Base-by-base conservation (phyloP, 1,140 invertebrate genomes). In the Macrotrachela quadricornifera region DNA sequence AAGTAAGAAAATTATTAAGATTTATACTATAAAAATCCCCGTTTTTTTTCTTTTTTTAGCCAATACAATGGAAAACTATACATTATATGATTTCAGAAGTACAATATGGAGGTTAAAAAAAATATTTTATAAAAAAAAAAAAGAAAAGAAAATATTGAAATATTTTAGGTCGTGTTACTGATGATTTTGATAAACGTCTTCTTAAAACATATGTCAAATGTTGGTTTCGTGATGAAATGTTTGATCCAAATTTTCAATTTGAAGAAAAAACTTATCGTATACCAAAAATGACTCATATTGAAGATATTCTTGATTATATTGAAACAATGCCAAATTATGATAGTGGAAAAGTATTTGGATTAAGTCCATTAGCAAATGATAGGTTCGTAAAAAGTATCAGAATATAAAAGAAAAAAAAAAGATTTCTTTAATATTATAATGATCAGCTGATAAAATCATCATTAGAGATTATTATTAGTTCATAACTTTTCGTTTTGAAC, bases 291-390 rank as follows among this genome's bases (percentile, higher is more conserved):
- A 13, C 18, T 10, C 13, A 21, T 17, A 46, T 46, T 36, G 47
- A 48, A 16, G 46, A 41, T n/a, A 37, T 36, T 37, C n/a, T 54
- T 40, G 40, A 54, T 14, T 45, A 54, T 55, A 88, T 96, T 47
- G 84, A 82, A 59, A 77, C 76, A 58, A 71, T 95, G 50, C 86
- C 87, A 10, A 65, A 78, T 14, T 78, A 79, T 15, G 88, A 95
- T 66, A 81, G 81, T 6, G 88, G 88, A 0, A 84, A 92, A 74
- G 85, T 90, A 9, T 92, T 94, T 72, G 90, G 88, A 36, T 71
- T 95, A 16, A 86, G 94, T 71, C 74, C 80, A 10, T 95, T 94
- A 71, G 88, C 88, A 46, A 86, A 94, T 64, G 92, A 94, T 53
- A 92, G 85, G 64, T 80, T n/a, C n/a, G n/a, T n/a, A n/a, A n/a